Evolutionary conservation across 2,113 vertebrate species (phyloP).

Genomic region (Siniperca knerii): DNA sequence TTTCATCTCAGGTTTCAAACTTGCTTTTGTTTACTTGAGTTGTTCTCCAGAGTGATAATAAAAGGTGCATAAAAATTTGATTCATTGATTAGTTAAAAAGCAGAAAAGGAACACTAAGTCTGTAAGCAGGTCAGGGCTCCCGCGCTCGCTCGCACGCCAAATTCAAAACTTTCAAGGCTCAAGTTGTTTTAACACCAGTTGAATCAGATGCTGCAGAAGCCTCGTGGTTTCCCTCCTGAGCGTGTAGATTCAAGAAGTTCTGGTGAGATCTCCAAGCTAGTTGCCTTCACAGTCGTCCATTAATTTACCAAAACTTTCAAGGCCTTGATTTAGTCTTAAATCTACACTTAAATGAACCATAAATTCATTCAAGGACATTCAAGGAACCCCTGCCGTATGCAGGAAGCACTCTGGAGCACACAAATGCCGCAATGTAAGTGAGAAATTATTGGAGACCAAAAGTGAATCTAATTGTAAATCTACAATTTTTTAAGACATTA

Average conservation of each 20-base stretch:
- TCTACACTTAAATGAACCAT: not conserved
- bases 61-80: too few species aligned
- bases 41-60: not conserved
- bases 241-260: not conserved
- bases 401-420: conserved; percentile 30
- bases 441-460: not conserved
- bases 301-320: not conserved
- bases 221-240: not conserved
- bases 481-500: not conserved
- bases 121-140: not conserved
- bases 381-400: not conserved
- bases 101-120: too few species aligned
- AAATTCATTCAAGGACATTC: too few species aligned
- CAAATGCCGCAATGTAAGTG: accelerated
- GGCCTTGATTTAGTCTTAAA: not conserved
- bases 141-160: not conserved
- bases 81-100: not conserved
- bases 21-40: not conserved
- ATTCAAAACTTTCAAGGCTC: not conserved
- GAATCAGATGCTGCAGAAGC: not conserved
- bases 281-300: accelerated
- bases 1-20: not conserved
- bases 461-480: not conserved
- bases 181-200: not conserved
- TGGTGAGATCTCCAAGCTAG: not conserved